Base-by-base conservation (phyloP, 2,888 invertebrate genomes). In the Oligia strigilis region DNA sequence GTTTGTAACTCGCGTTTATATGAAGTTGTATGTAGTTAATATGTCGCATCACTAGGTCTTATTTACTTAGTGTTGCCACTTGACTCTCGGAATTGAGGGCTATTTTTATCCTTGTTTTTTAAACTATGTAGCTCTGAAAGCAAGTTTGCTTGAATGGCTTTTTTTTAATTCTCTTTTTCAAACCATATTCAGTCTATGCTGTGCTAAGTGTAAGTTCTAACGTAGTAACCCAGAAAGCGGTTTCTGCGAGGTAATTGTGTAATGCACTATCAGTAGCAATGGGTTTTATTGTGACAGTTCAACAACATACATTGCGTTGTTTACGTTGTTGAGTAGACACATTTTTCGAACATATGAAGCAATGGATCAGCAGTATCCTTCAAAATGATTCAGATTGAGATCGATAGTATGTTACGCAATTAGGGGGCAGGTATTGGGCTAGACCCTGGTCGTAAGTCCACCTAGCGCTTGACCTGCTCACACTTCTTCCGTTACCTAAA, bases 1-100 rank as follows among this genome's bases (percentile, higher is more conserved):
- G 69, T 84, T 78, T 83, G 66, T 80, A 70, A 72, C 71, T 73
- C 58, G 74, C 40, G 75, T 85, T 76, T 80, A 79, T 83, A 83
- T 75, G 8, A 65, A 72, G 66, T 78, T 64, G 19, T 62, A 9
- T 77, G 52, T 80, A 40, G 55, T 49, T 75, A 46, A 23, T 49
- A 55, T 64, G 66, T 78, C 67, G 43, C 66, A 73, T 80, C 75
- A 67, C 60, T 77, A 71, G 64, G 43, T 70, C 19, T 69, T 65
- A 52, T 76, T 78, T 82, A 55, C 36, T 55, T 67, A 8, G 13
- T 4, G n/a, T 62, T 60, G 29, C 14, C 19, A 36, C 0, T 11
- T 29, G 40, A n/a, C 14, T 67, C 8, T 58, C 1, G 6, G 58
- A 11, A 9, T 58, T 14, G 5, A 4, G 17, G 36, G 13, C 11